These are phyloP conservation scores for Vanessa atalanta DNA, from an alignment of 1,140 invertebrate species.

Conservation along the genomic window DNA sequence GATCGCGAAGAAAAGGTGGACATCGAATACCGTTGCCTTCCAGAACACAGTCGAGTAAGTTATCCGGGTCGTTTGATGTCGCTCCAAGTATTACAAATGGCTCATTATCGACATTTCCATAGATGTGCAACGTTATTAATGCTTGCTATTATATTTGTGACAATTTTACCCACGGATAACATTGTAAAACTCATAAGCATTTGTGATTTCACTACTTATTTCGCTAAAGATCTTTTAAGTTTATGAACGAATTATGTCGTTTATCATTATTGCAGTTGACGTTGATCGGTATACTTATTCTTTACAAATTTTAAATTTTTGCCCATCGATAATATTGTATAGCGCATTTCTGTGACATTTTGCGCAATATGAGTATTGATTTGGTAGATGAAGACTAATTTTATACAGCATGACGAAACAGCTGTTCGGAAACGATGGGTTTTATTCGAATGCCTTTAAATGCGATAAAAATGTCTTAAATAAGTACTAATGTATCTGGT, in stretches of 20 bases:
- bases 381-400: constrained; percentile 69
- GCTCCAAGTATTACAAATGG: constrained; percentile 65
- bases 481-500: background rate
- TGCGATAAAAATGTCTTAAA: constrained; percentile 44
- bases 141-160: constrained; percentile 26
- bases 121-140: constrained; percentile 33
- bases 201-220: constrained; percentile 21
- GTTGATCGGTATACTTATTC: constrained; percentile 60
- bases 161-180: constrained; percentile 3
- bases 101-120: constrained; percentile 65
- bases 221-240: constrained; percentile 16
- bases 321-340: constrained; percentile 52
- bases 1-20: constrained; percentile 92
- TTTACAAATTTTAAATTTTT: constrained; percentile 47
- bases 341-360: constrained; percentile 77
- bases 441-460: constrained; percentile 48
- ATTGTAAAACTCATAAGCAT: constrained; percentile 17
- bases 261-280: constrained; percentile 57
- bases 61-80: constrained; percentile 74
- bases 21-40: constrained; percentile 91
- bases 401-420: constrained; percentile 72
- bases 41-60: constrained; percentile 85
- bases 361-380: constrained; percentile 79
- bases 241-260: constrained; percentile 31
- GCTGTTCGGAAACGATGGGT: constrained; percentile 65